Evolutionary conservation across 2,888 invertebrate species (phyloP), one percentile per base, ranked within the genome.

Genomic region (Eupelmus urozonus): DNA sequence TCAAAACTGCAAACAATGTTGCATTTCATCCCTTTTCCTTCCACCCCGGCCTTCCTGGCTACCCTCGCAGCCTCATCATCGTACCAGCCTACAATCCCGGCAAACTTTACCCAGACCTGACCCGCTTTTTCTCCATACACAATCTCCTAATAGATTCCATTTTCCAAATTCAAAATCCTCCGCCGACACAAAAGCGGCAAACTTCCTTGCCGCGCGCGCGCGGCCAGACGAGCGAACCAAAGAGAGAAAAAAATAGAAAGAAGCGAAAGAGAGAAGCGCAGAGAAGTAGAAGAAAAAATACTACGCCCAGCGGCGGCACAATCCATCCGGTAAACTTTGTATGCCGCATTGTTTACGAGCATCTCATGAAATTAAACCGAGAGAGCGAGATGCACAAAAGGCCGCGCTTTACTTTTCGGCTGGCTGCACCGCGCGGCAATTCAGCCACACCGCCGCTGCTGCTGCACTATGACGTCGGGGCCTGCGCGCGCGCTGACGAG

Each of bases 401-500:
- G 76, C 20, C 42, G 45, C 5, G 51, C 67, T 51, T 40, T 25
- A 34, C 51, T 59, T 73, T 69, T 78, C 73, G 78, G 55, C 62
- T 78, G n/a, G 65, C 25, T 70, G 69, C 69, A 45, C 76, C 51
- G 69, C 45, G 11, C 16, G 55, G 25, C 59, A 55, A 55, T 57
- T 34, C 59, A 34, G 18, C 29, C 20, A 4, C 27, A 16, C 57
- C 3, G 20, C 51, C 4, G 25, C 49, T 16, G 18, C 60, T 23
- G 0, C 62, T 18, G 4, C 59, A 2, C 45, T 25, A n/a, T 5
- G 55, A 20, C 18, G 51, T 45, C n/a, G 18, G 34, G 13, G 29
- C 23, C 16, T 9, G 59, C 27, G n/a, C n/a, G 29, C 34, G n/a
- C 40, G 16, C n/a, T 84, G 85, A 85, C 85, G 83, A 85, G 83